Conservation (phyloP, 30 jellyfish, hydroid and myxozoan genomes). For the Hydra vulgaris region DNA sequence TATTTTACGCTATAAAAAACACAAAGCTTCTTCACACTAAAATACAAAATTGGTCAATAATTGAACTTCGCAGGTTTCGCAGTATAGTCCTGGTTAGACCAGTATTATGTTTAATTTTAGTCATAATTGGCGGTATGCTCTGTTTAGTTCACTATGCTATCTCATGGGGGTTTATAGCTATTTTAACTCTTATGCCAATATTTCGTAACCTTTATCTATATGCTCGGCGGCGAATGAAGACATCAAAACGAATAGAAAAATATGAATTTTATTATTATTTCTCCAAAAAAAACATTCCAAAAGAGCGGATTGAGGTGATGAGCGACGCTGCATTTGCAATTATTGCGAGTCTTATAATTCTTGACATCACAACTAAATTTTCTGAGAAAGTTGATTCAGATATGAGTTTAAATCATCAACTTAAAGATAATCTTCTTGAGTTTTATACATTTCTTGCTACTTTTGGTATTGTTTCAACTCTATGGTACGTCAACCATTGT, state of each 20-base stretch:
- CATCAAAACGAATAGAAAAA: background rate
- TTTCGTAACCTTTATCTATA: background rate
- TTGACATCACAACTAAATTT: conserved; percentile 21
- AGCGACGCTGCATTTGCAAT: conserved; percentile 38
- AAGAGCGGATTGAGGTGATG: conserved; percentile 38
- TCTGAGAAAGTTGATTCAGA: background rate
- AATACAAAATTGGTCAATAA: conserved; percentile 10
- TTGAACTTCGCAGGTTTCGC: conserved; percentile 18
- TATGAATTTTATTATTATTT: conserved; percentile 9
- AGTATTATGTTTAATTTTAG: background rate
- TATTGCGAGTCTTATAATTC: conserved; percentile 25
- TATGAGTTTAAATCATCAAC: background rate
- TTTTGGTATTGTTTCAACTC: conserved; percentile 3
- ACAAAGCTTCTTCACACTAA: conserved; percentile 20
- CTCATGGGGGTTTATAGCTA: conserved; percentile 27
- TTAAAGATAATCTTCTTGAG: conserved; percentile 5
- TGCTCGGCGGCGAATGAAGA: conserved; percentile 9
- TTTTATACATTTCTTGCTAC: conserved; percentile 7
- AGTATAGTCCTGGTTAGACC: background rate
- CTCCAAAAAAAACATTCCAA: conserved; percentile 16
- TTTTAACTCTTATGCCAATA: conserved; percentile 8
- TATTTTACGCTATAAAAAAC: conserved; percentile 12
- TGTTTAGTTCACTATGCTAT: conserved; percentile 4
- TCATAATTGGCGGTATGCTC: conserved; percentile 10
- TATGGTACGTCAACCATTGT: conserved; percentile 32